Conservation (phyloP, 1,140 invertebrate species). For the Drosophila equinoxialis region DNA sequence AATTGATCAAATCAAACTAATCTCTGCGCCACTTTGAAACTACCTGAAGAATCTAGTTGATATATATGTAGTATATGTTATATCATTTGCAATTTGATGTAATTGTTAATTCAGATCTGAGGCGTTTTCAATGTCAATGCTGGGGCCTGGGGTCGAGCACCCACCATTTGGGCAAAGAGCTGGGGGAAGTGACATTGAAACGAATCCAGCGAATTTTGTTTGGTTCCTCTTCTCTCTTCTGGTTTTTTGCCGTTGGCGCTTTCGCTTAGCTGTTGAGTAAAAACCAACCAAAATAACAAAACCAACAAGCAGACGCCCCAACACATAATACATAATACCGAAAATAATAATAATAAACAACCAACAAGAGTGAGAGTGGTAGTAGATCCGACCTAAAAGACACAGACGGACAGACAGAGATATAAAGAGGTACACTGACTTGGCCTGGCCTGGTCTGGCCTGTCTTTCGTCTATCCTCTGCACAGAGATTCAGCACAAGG, state of each 20-base stretch:
- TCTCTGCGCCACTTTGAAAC: constrained; percentile 14
- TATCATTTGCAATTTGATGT: background rate
- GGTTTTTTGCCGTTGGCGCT: constrained; percentile 44
- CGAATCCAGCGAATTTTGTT: background rate
- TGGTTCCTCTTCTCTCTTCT: background rate
- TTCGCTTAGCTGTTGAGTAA: constrained; percentile 49
- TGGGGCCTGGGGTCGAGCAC: constrained; percentile 22
- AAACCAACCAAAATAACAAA: background rate
- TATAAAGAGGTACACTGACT: background rate
- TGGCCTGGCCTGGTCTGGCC: constrained; percentile 5
- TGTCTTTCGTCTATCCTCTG: constrained; percentile 30
- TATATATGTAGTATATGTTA: background rate
- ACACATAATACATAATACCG: constrained; percentile 10
- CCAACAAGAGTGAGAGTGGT: constrained; percentile 21
- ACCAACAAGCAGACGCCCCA: constrained; percentile 1
- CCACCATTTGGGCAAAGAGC: constrained; percentile 14
- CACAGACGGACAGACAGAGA: background rate
- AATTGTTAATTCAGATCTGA: constrained; percentile 6
- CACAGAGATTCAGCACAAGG: constrained; percentile 72
- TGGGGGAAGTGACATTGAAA: constrained; percentile 34
- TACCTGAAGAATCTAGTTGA: constrained; percentile 1
- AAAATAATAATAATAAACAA: constrained; percentile 5
- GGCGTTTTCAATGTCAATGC: constrained; percentile 66
- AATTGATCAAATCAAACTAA: constrained; percentile 20
- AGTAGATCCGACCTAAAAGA: background rate